Evolutionary conservation across 2,888 invertebrate species (phyloP).

Genomic region (Agelastica alni): DNA sequence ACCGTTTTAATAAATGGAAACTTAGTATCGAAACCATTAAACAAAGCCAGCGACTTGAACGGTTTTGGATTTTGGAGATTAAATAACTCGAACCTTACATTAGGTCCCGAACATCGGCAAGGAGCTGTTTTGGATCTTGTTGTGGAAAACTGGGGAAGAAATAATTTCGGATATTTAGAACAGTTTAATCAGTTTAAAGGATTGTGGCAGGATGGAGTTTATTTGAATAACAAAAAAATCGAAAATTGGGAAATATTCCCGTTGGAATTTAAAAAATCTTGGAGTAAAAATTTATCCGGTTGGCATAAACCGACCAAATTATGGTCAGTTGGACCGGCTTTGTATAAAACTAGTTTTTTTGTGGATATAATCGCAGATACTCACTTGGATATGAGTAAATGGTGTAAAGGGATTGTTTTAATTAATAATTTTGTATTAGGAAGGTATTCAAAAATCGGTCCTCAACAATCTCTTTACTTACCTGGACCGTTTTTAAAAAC

Average conservation of each 20-base stretch:
- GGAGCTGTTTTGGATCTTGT: slow-evolving; percentile 55
- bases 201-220: slow-evolving; percentile 54
- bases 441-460: slow-evolving; percentile 77
- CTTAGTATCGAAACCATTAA: slow-evolving; percentile 48
- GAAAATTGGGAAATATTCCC: slow-evolving; percentile 58
- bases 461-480: slow-evolving; percentile 81
- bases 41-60: slow-evolving; percentile 44
- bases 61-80: slow-evolving; percentile 56
- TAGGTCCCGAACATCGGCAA: slow-evolving; percentile 39
- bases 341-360: slow-evolving; percentile 61
- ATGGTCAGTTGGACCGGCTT: slow-evolving; percentile 58
- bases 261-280: slow-evolving; percentile 59
- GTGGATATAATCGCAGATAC: slow-evolving; percentile 69
- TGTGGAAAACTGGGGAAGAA: slow-evolving; percentile 81
- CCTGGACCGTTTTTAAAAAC: slow-evolving; percentile 73
- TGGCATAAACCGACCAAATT: slow-evolving; percentile 67
- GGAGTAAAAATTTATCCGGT: slow-evolving; percentile 47
- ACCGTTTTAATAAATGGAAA: slow-evolving; percentile 57
- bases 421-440: slow-evolving; percentile 86
- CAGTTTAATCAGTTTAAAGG: slow-evolving; percentile 55
- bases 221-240: slow-evolving; percentile 53
- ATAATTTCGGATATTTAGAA: slow-evolving; percentile 60
- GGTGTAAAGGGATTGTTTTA: slow-evolving; percentile 85
- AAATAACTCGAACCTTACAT: slow-evolving; percentile 43
- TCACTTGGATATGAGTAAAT: slow-evolving; percentile 76